Evolutionary conservation across 2,113 vertebrate species (phyloP), one percentile per base, ranked within the genome.

Genomic region (Tichodroma muraria): DNA sequence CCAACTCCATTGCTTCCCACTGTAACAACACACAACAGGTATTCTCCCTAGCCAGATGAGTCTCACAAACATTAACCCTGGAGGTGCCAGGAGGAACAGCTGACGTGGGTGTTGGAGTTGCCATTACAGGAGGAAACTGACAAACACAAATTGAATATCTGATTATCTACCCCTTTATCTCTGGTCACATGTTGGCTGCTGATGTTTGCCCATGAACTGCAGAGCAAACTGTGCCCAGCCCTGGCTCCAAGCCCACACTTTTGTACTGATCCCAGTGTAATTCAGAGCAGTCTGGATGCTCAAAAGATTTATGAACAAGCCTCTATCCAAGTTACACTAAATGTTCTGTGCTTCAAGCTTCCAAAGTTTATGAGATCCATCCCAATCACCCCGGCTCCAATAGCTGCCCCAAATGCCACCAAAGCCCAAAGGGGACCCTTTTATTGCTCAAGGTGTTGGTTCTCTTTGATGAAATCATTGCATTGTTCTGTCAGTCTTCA

Each of bases 371-470:
- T 1, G 9, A 15, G 38, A 37, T 57, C 25, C 37, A n/a, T 38
- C 33, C 38, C 0, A 0, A 28, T 25, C 52, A 35, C 3, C 14
- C 6, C 27, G 50, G 60, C 52, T n/a, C 56, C 59, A 52, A 77
- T 1, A 53, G 65, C 70, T 60, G 61, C 52, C 61, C 73, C 50
- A 47, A 42, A 19, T 1, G 33, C 35, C 70, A 35, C 7, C 33
- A 35, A 47, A 88, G n/a, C 50, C 65, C 81, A 69, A 16, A 15
- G 7, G 42, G 57, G 65, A 84, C 27, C 56, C 81, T 59, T 44
- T 35, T 42, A 21, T 59, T 70, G 37, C 6, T 40, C 45, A 12
- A 45, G 68, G 54, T 44, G 52, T 61, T 65, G 37, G 21, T 52
- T 54, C 56, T 24, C 38, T 70, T 40, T 49, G 85, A 80, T 57